A percentile compares a stretch with the other conserved stretches of the same genome.
Evolutionary conservation across 2,113 vertebrate species (phyloP).

Genomic region (Archilochus colubris): DNA sequence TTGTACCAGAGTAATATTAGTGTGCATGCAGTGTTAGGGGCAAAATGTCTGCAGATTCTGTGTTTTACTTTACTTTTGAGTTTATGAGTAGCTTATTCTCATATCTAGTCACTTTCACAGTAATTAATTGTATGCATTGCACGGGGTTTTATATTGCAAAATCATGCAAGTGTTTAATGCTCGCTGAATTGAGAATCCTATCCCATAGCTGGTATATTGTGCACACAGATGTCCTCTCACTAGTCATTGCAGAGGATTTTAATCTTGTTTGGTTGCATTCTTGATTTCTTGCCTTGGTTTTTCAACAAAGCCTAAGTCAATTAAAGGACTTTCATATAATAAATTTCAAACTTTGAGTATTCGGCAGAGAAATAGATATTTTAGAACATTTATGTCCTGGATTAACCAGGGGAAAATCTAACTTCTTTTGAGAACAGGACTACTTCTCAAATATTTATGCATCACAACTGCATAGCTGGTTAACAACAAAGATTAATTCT

Average conservation of each 20-base stretch:
- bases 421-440: not conserved
- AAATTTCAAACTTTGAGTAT: not conserved
- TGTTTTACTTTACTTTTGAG: not conserved
- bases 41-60: not conserved
- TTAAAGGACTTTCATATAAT: not conserved
- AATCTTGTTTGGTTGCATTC: not conserved
- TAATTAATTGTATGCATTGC: not conserved
- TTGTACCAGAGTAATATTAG: not conserved
- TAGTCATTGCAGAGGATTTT: not conserved
- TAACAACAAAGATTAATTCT: not conserved
- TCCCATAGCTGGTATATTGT: not conserved
- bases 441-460: constrained; percentile 14
- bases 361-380: not conserved
- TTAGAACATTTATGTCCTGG: not conserved
- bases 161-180: not conserved
- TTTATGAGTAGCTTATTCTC: not conserved
- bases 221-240: not conserved
- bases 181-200: not conserved
- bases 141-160: not conserved
- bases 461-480: not conserved
- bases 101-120: not conserved
- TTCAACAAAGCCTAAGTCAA: not conserved
- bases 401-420: not conserved
- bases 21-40: too few relatives aligned
- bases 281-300: not conserved